phyloP scores from a whole-genome alignment of 2,797 vertebrate species.

The Chiropotes sagulatus region DNA sequence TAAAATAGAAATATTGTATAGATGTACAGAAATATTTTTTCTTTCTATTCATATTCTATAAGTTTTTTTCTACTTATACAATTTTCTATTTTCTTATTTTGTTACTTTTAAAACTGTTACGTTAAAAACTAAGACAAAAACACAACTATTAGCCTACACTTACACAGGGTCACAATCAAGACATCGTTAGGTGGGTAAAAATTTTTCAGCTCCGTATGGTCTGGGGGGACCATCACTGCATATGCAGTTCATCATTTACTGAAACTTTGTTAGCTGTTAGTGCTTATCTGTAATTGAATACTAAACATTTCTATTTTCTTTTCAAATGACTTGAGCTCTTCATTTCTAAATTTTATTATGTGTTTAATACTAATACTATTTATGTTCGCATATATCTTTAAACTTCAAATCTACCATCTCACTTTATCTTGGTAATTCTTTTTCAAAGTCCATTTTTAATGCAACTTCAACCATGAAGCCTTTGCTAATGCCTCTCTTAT shows the following conservation, averaged over 20 bases:
- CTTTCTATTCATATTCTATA: background rate
- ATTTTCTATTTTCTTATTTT: background rate
- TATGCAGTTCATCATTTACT: background rate
- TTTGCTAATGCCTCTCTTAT: background rate
- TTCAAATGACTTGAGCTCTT: background rate
- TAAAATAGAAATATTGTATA: background rate
- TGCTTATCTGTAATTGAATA: background rate
- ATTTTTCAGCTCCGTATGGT: background rate
- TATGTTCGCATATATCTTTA: background rate
- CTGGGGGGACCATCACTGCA: background rate
- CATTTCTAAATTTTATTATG: background rate
- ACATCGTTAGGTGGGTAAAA: background rate
- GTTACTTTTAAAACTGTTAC: background rate
- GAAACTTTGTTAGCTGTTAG: background rate
- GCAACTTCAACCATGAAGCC: background rate
- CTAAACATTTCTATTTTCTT: background rate
- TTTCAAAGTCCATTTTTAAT: conserved; percentile 26
- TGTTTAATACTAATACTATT: background rate
- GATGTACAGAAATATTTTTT: background rate
- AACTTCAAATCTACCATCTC: background rate
- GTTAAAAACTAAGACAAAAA: background rate
- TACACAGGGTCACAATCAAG: background rate
- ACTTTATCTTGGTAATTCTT: background rate
- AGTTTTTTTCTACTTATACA: background rate
- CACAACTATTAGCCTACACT: too few relatives aligned